Evolutionary conservation across 2,888 invertebrate species (phyloP), one percentile per base, ranked within the genome.

Genomic region (Drosophila engyochracea): DNA sequence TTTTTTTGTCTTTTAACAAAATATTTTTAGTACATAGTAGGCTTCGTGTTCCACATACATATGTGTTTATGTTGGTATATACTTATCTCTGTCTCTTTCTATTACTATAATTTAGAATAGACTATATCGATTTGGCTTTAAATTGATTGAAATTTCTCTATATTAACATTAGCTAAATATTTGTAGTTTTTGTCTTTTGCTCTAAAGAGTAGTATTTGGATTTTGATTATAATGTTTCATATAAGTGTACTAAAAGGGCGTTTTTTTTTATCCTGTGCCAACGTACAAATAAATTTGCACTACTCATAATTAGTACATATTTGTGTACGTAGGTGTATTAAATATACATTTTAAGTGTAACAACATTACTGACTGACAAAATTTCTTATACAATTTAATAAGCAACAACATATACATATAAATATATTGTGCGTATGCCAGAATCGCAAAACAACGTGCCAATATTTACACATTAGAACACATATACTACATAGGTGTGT

Each of bases 351-450:
- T 77, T 62, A 73, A 74, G 75, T 83, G 82, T 79, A 79, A 79
- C 77, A 77, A 80, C 62, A 64, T 70, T 75, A 69, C 69, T 58
- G 68, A 76, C 62, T 44, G 65, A 70, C 60, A 51, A 47, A 37
- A 60, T 52, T 19, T 31, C 70, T 67, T 70, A 67, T 30, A 30
- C 35, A 37, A 47, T 35, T 53, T 44, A 30, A 62, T 53, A 79
- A 79, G 81, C 86, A 81, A 85, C 83, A 81, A 81, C 83, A 85
- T 60, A 74, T 64, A 12, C 52, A 41, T 52, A 25, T 52, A 66
- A 35, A 37, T 55, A 41, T 41, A 30, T 37, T 65, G 30, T 67
- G 68, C 68, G 33, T 67, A 30, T 33, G 53, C 30, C 35, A 35
- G 35, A 41, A 33, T 66, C 68, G 51, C 66, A 35, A 67, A 67